Evolutionary conservation across 2,888 invertebrate genomes (phyloP), one percentile per base, ranked within the genome.

Genomic region (Prionchulus punctatus): DNA sequence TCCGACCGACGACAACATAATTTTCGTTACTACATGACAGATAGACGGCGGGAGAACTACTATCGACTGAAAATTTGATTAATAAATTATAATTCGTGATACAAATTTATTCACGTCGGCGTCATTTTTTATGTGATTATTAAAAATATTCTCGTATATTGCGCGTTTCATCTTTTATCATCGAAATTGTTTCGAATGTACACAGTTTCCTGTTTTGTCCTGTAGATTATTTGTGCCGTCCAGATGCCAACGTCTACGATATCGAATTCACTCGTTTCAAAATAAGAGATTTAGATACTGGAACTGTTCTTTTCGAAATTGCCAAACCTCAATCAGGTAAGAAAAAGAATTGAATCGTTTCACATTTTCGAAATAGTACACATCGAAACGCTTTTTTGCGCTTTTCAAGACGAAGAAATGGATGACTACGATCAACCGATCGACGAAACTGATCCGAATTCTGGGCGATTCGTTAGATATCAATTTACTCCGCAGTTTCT

Each of bases 401-500:
- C 7, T 36, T 36, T 36, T 36, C 36, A 36, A 49, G 28, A 23
- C 28, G 54, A 55, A 25, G 60, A 60, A 12, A 48, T 43, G 12
- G 52, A 59, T 18, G 60, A 61, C 0, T 61, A 58, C 30, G 65
- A 60, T n/a, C 59, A 60, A 18, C 23, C 53, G 23, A 31, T 61
- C 18, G 70, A 70, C 28, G 70, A 71, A 2, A 63, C 62, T 26
- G 72, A 72, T 55, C 70, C 72, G 2, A 91, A 92, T 72, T 85
- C 88, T 43, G 92, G 91, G 0, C 80, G 96, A 70, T 96, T 92
- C 75, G 94, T 96, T n/a, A 82, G 94, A 47, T 96, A 96, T 74
- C 91, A 94, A 73, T 96, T 96, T 73, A 92, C 91, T n/a, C 89
- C 92, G 30, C 87, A 92, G 68, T 96, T 96, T 76, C 79, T 96